Base-by-base conservation (phyloP, 1,140 invertebrate species). In the Tetramorium simillimum region DNA sequence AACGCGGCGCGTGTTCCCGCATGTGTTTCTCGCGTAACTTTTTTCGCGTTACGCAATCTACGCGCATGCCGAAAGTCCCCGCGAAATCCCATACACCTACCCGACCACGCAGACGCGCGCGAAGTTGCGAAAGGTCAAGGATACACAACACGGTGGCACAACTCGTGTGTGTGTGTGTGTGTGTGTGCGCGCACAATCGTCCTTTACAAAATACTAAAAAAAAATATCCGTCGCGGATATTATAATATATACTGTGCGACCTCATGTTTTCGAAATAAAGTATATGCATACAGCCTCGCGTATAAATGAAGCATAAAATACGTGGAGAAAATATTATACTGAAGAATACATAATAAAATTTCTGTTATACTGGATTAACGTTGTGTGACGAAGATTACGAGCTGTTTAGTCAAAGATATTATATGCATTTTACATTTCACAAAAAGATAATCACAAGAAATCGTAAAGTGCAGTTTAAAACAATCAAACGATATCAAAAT, bases 41-140 rank as follows among this genome's bases (percentile, higher is more conserved):
- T 12, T 46, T 51, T 12, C 43, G 46, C 46, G 84, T 89, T 89
- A 86, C 85, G 85, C 73, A 87, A 89, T 49, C 60, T 16, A 63
- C 12, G 51, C 40, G 51, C 40, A 16, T 4, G 62, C 51, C 84
- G 63, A 90, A 82, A 86, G 65, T 82, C 53, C 72, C 43, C 72
- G 33, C 65, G 72, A 89, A 89, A 81, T 63, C 62, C 60, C 75
- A 70, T n/a, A 43, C 40, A 82, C 24, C 9, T 80, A 33, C 16
- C 33, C 62, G 69, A 60, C 51, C 75, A 76, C 87, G 82, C 33
- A 40, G 43, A 58, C 10, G 9, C 37, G 49, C 73, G 16, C 7
- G 53, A 24, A 56, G 28, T 58, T 62, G 60, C 56, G 58, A 90
- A 89, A 89, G 89, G 88, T 90, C 89, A 90, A 89, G 89, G 89